Evolutionary conservation across 2,797 vertebrate species (phyloP), one percentile per base, ranked within the genome.

Genomic region (Anisognathus igniventris): DNA sequence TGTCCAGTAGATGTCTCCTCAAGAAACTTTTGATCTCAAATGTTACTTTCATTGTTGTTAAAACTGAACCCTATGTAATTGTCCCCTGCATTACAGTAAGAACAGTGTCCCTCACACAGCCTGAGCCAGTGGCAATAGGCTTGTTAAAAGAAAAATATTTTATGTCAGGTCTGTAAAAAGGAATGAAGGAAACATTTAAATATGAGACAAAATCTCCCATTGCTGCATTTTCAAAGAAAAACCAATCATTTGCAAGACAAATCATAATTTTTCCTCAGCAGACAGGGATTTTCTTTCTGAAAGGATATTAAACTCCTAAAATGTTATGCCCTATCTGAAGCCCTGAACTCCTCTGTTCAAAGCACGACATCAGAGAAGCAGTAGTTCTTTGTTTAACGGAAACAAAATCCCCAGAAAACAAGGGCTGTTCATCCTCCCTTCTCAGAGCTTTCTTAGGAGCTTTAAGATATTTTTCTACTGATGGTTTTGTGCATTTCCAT

Each of bases 401-500:
- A 91, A 86, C 19, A 90, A 90, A 93, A 88, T 81, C 50, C 79
- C 51, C 28, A 35, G 74, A 40, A 91, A 94, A 80, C 62, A 37
- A 39, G 33, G 28, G n/a, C 28, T 77, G 45, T 66, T 85, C 84
- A 85, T 60, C 37, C 47, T 91, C 33, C 51, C 12, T 86, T 90
- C 95, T 79, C 48, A 51, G 50, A 88, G 61, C 58, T 89, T 91
- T 93, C 92, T 92, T 91, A 77, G 62, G 48, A 86, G 39, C n/a
- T 90, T 72, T 62, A 93, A 94, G 95, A 83, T 84, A 85, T 85
- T 91, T 94, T 90, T 79, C 78, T 57, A 51, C 81, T 56, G 62
- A 15, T 83, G 67, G 90, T 84, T 94, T 92, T 75, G 79, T 92
- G 93, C 58, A 53, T 82, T 95, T 93, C 88, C 90, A 92, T 95